phyloP scores from a whole-genome alignment of 2,113 vertebrate genomes.

The Montifringilla adamsi region DNA sequence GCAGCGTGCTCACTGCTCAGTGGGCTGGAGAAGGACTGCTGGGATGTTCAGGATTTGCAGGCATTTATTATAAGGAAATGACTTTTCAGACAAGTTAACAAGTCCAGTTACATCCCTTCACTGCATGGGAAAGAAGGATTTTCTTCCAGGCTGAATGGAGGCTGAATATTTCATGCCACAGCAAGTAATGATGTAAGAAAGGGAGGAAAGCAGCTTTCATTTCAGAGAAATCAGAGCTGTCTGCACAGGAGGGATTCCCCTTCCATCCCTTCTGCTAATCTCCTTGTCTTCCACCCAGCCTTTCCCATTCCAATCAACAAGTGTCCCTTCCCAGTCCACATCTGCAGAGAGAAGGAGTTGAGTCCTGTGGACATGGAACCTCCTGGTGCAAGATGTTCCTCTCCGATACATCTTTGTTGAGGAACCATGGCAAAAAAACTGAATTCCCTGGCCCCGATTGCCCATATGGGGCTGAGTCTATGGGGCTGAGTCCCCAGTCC shows the following conservation, averaged over 20 bases:
- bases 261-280: neutral
- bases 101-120: neutral
- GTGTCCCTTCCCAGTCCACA: neutral
- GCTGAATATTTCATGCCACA: neutral
- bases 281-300: neutral
- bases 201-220: slow-evolving; percentile 11
- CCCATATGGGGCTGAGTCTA: fast-evolving
- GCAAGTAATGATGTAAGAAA: neutral
- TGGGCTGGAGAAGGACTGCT: neutral
- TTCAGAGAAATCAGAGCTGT: neutral
- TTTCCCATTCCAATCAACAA: neutral
- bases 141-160: neutral
- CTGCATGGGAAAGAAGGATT: neutral
- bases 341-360: neutral
- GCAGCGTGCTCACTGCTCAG: neutral
- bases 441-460: fast-evolving
- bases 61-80: neutral
- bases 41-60: neutral
- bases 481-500: fast-evolving
- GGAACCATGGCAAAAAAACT: neutral
- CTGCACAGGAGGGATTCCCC: neutral
- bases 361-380: neutral
- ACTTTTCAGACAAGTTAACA: neutral
- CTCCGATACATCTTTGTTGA: neutral
- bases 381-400: neutral